Evolutionary conservation across 2,797 vertebrate species (phyloP).

Genomic region (Eleutherodactylus coqui): DNA sequence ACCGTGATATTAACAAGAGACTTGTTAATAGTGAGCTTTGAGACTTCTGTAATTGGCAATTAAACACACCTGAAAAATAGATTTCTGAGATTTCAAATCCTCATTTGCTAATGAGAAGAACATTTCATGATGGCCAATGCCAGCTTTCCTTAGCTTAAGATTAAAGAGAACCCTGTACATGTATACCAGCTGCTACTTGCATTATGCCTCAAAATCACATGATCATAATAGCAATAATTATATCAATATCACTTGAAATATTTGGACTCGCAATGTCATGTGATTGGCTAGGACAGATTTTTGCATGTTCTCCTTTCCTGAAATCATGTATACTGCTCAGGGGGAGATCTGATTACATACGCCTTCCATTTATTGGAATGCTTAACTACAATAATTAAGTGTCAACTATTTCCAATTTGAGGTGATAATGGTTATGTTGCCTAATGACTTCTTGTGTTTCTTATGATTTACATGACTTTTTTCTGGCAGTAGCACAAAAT

Average conservation of each 20-base stretch:
- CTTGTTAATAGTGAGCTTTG: conserved; percentile 53
- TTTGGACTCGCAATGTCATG: not conserved
- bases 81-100: conserved; percentile 53
- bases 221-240: conserved; percentile 6
- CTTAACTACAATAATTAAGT: conserved; percentile 55
- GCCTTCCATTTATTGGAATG: conserved; percentile 47
- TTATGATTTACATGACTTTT: conserved; percentile 42
- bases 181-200: conserved; percentile 28
- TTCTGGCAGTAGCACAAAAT: conserved; percentile 28
- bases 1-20: conserved; percentile 57
- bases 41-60: conserved; percentile 61
- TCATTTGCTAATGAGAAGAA: conserved; percentile 58
- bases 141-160: conserved; percentile 31
- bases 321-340: not conserved
- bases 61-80: conserved; percentile 63
- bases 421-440: conserved; percentile 52
- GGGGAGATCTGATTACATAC: conserved; percentile 42
- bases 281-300: not conserved
- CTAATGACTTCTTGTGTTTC: conserved; percentile 43
- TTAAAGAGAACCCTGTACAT: conserved; percentile 31
- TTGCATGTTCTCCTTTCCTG: not conserved
- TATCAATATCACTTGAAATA: not conserved
- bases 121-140: conserved; percentile 36
- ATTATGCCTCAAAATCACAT: not conserved
- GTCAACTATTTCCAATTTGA: conserved; percentile 56